Base-by-base conservation (phyloP, 1,140 invertebrate species). In the Cydia pomonella region DNA sequence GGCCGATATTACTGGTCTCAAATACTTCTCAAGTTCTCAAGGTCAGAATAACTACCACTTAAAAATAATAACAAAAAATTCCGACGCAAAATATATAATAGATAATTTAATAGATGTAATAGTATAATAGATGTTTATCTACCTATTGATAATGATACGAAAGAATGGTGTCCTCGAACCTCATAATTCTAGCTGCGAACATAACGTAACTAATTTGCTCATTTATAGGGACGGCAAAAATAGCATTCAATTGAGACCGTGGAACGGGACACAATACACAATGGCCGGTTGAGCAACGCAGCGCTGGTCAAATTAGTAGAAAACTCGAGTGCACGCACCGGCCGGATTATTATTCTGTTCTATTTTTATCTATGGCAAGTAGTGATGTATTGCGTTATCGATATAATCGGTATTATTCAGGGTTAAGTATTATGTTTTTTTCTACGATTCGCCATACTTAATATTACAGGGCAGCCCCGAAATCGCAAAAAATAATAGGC, bases 181-280 rank as follows among this genome's bases (percentile, higher is more conserved):
- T 16, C 27, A 29, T 47, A 47, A 16, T 29, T 25, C 27, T 16
- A 63, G 7, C 59, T 16, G 41, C 29, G 13, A 33, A 38, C 16
- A 41, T 38, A 69, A 38, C 29, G 18, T 38, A 69, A 38, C 29
- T 33, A 16, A 33, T 66, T 27, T 66, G 63, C 16, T 29, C n/a
- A 66, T 69, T 69, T 69, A n/a, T n/a, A 38, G n/a, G n/a, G 10
- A 18, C 29, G 64, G 41, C 64, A 33, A 69, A 69, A 69, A 69
- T 69, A 69, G 29, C 64, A 69, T 69, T 69, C 64, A 69, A 69
- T 69, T 69, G 64, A 33, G 33, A 33, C n/a, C 29, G n/a, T 25
- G 64, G 29, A 23, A 69, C 41, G 64, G 64, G 64, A 10, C 64
- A 33, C 64, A 29, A 29, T 69, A 69, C 33, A 33, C 27, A 33